phyloP scores from a whole-genome alignment of 2,113 vertebrate genomes.

The Riparia riparia region DNA sequence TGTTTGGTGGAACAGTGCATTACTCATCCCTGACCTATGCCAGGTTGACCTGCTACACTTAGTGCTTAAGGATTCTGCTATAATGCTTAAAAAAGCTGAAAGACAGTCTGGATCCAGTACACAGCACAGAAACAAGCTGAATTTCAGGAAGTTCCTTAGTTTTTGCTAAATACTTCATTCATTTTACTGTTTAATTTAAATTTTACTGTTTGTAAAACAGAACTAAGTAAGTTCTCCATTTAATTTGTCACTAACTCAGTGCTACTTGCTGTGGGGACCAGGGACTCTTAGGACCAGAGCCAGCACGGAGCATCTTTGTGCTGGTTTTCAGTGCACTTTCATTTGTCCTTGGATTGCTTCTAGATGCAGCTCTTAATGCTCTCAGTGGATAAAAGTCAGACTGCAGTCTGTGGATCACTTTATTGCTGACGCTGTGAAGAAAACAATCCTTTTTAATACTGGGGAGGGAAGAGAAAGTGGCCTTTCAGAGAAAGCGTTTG shows the following conservation, averaged over 20 bases:
- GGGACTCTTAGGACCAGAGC: background rate
- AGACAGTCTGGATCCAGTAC: background rate
- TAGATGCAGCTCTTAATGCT: background rate
- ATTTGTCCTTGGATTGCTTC: background rate
- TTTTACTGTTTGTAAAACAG: background rate
- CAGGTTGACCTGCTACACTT: background rate
- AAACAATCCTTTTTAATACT: background rate
- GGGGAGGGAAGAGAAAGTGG: background rate
- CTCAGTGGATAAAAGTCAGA: background rate
- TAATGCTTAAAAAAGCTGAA: background rate
- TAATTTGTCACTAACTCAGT: background rate
- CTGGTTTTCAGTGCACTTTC: background rate
- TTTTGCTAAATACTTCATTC: background rate
- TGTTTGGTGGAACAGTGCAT: background rate
- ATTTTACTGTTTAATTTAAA: background rate
- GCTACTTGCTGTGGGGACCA: background rate
- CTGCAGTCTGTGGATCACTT: background rate
- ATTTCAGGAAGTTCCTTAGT: background rate
- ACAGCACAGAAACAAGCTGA: background rate
- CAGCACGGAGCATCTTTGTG: fast-evolving
- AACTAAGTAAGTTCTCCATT: background rate
- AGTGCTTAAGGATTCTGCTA: background rate
- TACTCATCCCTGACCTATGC: background rate
- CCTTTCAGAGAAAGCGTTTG: background rate
- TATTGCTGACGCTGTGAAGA: background rate